These are phyloP conservation scores for Lasiurus cinereus DNA, from an alignment of 2,113 vertebrate genomes.

Conservation along the genomic window DNA sequence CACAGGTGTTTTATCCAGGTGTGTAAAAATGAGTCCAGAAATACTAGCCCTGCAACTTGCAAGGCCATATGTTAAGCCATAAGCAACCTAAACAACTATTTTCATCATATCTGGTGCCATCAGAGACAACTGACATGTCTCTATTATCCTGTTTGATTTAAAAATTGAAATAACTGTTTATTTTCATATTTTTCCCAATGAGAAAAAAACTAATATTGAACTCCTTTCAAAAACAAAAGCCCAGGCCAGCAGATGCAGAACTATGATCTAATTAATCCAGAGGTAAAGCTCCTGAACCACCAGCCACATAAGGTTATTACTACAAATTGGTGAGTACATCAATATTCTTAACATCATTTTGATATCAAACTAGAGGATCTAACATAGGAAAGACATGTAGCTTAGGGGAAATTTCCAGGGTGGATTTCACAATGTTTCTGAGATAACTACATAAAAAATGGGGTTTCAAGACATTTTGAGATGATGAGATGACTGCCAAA, in stretches of 20 bases:
- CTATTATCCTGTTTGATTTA: slow-evolving; percentile 37
- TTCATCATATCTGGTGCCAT: slow-evolving; percentile 40
- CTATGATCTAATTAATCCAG: slow-evolving; percentile 14
- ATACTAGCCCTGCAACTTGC: slow-evolving; percentile 29
- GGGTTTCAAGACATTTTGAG: neutral
- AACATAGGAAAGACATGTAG: slow-evolving; percentile 2
- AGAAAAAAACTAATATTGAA: slow-evolving; percentile 30
- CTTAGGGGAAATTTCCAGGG: neutral
- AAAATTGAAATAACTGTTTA: slow-evolving; percentile 58
- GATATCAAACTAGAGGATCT: slow-evolving; percentile 17
- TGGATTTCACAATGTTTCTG: slow-evolving; percentile 40
- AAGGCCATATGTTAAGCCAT: slow-evolving; percentile 48
- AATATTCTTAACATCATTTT: slow-evolving; percentile 42
- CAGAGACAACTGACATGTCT: neutral
- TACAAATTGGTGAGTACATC: neutral
- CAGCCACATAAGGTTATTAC: neutral
- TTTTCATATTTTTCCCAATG: slow-evolving; percentile 40
- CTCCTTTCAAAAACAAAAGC: slow-evolving; percentile 51
- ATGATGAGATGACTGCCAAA: neutral
- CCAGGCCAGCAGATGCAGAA: neutral
- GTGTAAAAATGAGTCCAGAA: slow-evolving; percentile 32
- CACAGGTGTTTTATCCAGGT: neutral
- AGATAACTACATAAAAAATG: neutral
- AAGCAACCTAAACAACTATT: slow-evolving; percentile 64
- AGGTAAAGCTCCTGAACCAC: slow-evolving; percentile 18